Conservation (phyloP, 2,888 invertebrate genomes). For the Seira sanloemensis region DNA sequence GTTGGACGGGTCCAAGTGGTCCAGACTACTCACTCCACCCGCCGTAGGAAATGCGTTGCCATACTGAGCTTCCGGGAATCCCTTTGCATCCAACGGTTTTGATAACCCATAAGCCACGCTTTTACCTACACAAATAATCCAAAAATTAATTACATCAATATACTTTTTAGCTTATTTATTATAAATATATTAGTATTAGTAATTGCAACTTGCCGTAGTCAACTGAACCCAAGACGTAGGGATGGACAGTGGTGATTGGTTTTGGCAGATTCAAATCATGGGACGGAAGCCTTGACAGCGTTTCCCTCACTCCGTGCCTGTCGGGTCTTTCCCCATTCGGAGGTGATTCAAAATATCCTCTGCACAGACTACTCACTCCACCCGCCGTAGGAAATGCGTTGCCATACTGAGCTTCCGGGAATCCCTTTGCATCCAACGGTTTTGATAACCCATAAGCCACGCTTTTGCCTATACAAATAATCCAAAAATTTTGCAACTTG, state of each 20-base stretch:
- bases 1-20: constrained; percentile 30
- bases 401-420: background rate
- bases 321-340: constrained; percentile 62
- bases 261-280: constrained; percentile 24
- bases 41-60: constrained; percentile 16
- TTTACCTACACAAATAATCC: too few relatives aligned
- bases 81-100: constrained; percentile 18
- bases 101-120: constrained; percentile 67
- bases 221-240: constrained; percentile 68
- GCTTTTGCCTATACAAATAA: too few relatives aligned
- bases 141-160: too few relatives aligned
- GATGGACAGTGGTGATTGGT: constrained; percentile 68
- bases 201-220: constrained; percentile 72
- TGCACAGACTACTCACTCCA: background rate
- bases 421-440: constrained; percentile 22
- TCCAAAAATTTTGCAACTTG: too few relatives aligned
- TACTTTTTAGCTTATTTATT: too few relatives aligned
- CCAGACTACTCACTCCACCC: background rate
- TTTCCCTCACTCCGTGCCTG: constrained; percentile 65
- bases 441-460: constrained; percentile 65
- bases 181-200: too few relatives aligned
- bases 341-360: constrained; percentile 68
- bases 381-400: constrained; percentile 15
- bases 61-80: background rate
- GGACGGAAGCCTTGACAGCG: constrained; percentile 60